Evolutionary conservation across 2,797 vertebrate species (phyloP).

Genomic region (Gadopsis marmoratus): DNA sequence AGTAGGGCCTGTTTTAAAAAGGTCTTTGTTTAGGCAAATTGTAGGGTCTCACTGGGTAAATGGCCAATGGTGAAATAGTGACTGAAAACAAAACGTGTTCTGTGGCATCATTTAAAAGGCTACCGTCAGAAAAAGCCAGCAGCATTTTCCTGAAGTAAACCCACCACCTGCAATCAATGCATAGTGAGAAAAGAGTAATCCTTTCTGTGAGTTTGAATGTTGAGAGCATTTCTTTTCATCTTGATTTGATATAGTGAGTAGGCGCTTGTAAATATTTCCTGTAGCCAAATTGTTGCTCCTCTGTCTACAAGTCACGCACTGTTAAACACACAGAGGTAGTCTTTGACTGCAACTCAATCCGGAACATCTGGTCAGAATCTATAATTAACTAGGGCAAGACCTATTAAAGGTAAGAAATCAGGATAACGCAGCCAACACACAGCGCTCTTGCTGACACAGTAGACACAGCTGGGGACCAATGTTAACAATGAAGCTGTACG

Average conservation of each 20-base stretch:
- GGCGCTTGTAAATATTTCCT: slow-evolving; percentile 54
- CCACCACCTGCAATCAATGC: slow-evolving; percentile 56
- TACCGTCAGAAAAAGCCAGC: slow-evolving; percentile 30
- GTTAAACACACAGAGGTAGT: slow-evolving; percentile 53
- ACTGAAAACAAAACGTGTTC: slow-evolving; percentile 53
- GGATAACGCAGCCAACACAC: slow-evolving; percentile 42
- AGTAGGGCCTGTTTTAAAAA: slow-evolving; percentile 22
- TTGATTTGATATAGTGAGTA: slow-evolving; percentile 55
- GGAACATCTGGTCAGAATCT: slow-evolving; percentile 46
- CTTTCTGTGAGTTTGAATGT: slow-evolving; percentile 38
- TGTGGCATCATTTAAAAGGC: slow-evolving; percentile 47
- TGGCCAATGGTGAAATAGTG: slow-evolving; percentile 42
- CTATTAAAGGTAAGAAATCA: slow-evolving; percentile 33
- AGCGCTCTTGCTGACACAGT: slow-evolving; percentile 6
- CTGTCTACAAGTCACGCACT: slow-evolving; percentile 36
- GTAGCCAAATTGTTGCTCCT: slow-evolving; percentile 31
- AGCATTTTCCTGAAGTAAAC: slow-evolving; percentile 56
- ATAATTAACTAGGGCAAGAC: slow-evolving; percentile 65
- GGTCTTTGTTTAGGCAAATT: slow-evolving; percentile 46
- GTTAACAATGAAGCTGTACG: slow-evolving; percentile 80
- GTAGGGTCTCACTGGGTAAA: slow-evolving; percentile 14
- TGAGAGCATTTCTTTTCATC: slow-evolving; percentile 45
- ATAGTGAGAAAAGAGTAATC: slow-evolving; percentile 44
- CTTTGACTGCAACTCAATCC: slow-evolving; percentile 54
- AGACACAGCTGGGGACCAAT: slow-evolving; percentile 12